Evolutionary conservation across 2,797 vertebrate species (phyloP).

Genomic region (Sandelia bainsii): DNA sequence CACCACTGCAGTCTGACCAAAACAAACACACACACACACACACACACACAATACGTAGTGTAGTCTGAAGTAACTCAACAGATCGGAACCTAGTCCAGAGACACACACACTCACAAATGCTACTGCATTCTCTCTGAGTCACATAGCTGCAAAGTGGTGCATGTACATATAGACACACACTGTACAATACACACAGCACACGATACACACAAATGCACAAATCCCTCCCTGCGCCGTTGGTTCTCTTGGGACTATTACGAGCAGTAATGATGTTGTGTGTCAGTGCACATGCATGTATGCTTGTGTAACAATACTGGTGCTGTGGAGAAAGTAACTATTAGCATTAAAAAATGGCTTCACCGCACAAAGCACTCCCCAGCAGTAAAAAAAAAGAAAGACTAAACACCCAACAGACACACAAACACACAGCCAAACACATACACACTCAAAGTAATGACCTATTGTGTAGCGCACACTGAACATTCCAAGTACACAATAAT

Average conservation of each 20-base stretch:
- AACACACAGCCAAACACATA: conserved; percentile 26
- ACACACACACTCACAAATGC: conserved; percentile 11
- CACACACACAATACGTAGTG: not conserved
- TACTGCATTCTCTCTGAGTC: conserved; percentile 24
- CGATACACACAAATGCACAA: conserved; percentile 12
- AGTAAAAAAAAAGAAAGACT: conserved; percentile 35
- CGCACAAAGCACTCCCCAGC: conserved; percentile 44
- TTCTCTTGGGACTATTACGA: conserved; percentile 57
- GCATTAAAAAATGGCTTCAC: conserved; percentile 57
- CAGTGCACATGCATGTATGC: conserved; percentile 24
- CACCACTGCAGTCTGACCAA: conserved; percentile 52
- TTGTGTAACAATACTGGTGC: conserved; percentile 45
- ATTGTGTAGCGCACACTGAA: conserved; percentile 65
- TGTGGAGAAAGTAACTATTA: conserved; percentile 55
- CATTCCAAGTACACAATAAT: conserved; percentile 60
- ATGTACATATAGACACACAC: not conserved
- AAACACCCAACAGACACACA: conserved; percentile 19
- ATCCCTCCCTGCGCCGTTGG: conserved; percentile 6
- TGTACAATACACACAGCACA: not conserved
- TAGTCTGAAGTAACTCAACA: conserved; percentile 9
- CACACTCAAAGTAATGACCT: conserved; percentile 58
- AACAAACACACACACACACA: not conserved
- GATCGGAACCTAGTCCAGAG: conserved; percentile 17
- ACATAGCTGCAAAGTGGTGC: conserved; percentile 23
- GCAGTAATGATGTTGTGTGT: conserved; percentile 62